Conservation (phyloP, 2,113 vertebrate species). For the Seriola quinqueradiata region DNA sequence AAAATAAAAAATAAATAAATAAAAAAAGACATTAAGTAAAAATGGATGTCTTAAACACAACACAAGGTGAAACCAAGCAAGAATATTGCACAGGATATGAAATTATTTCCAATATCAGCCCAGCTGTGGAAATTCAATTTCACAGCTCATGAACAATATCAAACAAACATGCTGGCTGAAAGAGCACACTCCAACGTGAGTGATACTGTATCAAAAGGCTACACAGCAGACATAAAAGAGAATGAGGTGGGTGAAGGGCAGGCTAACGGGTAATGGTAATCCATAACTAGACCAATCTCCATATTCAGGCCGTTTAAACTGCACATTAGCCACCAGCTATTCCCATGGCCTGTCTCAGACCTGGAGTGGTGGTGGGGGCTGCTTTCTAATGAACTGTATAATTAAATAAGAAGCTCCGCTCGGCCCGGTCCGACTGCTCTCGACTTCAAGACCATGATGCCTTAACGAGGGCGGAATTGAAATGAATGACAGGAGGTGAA, state of each 20-base stretch:
- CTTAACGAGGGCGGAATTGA: conserved; percentile 64
- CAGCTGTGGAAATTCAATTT: conserved; percentile 82
- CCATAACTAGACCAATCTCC: conserved; percentile 75
- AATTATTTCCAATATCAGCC: conserved; percentile 79
- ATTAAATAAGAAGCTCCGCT: conserved; percentile 77
- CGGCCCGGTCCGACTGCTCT: conserved; percentile 41
- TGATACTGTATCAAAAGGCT: conserved; percentile 70
- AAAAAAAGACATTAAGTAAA: conserved; percentile 42
- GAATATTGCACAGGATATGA: conserved; percentile 74
- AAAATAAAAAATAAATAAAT: background rate
- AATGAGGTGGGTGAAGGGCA: conserved; percentile 73
- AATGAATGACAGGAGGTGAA: conserved; percentile 75
- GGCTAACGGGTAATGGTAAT: conserved; percentile 66
- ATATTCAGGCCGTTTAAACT: conserved; percentile 71
- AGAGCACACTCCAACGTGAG: conserved; percentile 64
- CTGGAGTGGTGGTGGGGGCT: background rate
- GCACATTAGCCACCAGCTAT: conserved; percentile 68
- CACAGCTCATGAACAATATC: conserved; percentile 82
- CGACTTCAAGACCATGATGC: conserved; percentile 19
- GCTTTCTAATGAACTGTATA: conserved; percentile 78
- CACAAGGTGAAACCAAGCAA: conserved; percentile 64
- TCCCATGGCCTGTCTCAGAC: conserved; percentile 52
- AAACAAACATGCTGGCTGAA: conserved; percentile 76
- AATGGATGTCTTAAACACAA: conserved; percentile 72
- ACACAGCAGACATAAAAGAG: conserved; percentile 61